A percentile compares a stretch with the other conserved stretches of the same genome.
phyloP scores from a whole-genome alignment of 1,140 invertebrate genomes.

The Pachypsylla venusta region DNA sequence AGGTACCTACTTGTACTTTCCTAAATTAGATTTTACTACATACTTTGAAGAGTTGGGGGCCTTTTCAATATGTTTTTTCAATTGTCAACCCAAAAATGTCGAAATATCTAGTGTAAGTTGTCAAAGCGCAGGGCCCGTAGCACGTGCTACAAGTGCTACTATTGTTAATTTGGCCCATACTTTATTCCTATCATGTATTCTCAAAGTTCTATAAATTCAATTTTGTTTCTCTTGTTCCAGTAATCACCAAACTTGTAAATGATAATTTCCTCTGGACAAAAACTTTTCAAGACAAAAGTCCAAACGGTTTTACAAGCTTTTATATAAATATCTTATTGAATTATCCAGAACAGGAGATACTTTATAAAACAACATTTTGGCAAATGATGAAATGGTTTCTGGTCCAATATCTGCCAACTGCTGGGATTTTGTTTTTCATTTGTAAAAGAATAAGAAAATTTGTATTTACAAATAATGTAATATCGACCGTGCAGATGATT shows the following conservation, averaged over 20 bases:
- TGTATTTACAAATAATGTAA: slow-evolving; percentile 3
- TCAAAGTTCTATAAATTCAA: too few relatives aligned
- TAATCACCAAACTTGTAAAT: neutral
- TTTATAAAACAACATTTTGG: neutral
- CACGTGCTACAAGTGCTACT: too few relatives aligned
- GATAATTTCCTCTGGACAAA: neutral
- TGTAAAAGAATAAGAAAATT: neutral
- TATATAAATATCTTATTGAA: neutral
- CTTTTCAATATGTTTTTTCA: too few relatives aligned
- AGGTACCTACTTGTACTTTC: too few relatives aligned
- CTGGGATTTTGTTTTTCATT: slow-evolving; percentile 3
- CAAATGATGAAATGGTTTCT: slow-evolving; percentile 7
- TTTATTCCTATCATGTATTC: too few relatives aligned
- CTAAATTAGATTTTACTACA: too few relatives aligned
- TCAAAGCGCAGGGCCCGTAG: too few relatives aligned
- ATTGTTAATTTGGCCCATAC: too few relatives aligned
- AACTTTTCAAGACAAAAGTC: neutral
- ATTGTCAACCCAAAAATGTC: too few relatives aligned
- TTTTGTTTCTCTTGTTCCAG: neutral
- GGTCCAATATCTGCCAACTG: neutral
- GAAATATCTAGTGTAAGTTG: too few relatives aligned
- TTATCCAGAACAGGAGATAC: neutral
- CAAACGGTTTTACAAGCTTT: neutral
- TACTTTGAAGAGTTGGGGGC: too few relatives aligned
- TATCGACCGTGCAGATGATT: slow-evolving; percentile 4